Evolutionary conservation across 2,113 vertebrate species (phyloP).

Genomic region (Mesoclemmys tuberculata): DNA sequence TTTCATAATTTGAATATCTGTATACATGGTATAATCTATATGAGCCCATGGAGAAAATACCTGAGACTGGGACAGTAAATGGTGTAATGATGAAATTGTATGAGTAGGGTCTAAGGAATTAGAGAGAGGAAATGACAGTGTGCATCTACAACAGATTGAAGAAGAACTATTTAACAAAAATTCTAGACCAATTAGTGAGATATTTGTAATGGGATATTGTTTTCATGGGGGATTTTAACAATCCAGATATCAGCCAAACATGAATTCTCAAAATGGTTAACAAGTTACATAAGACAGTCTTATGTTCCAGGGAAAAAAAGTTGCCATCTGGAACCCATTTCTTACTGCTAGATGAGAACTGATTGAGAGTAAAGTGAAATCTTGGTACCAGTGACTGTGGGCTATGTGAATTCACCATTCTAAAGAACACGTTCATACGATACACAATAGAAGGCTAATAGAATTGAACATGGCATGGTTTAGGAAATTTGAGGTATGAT

Average conservation of each 20-base stretch:
- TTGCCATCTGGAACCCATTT: neutral
- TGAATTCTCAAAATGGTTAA: neutral
- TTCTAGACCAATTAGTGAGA: neutral
- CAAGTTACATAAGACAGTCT: neutral
- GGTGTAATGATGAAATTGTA: neutral
- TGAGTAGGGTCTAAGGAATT: neutral
- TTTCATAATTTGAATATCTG: neutral
- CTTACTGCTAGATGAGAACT: neutral
- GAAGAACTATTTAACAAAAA: neutral
- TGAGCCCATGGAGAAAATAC: neutral
- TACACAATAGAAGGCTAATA: neutral
- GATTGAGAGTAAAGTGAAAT: neutral
- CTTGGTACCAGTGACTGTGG: neutral
- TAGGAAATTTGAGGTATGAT: neutral
- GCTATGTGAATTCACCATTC: neutral
- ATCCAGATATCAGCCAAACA: neutral
- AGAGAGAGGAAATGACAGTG: neutral
- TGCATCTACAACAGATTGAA: neutral
- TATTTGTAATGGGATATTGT: neutral
- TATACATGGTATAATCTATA: neutral
- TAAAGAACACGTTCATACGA: neutral
- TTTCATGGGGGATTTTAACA: neutral
- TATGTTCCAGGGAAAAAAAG: neutral
- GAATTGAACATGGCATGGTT: neutral
- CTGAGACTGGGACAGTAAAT: neutral